These are phyloP conservation scores for Ladona fulva DNA, from an alignment of 1,140 invertebrate species.

Conservation along the genomic window DNA sequence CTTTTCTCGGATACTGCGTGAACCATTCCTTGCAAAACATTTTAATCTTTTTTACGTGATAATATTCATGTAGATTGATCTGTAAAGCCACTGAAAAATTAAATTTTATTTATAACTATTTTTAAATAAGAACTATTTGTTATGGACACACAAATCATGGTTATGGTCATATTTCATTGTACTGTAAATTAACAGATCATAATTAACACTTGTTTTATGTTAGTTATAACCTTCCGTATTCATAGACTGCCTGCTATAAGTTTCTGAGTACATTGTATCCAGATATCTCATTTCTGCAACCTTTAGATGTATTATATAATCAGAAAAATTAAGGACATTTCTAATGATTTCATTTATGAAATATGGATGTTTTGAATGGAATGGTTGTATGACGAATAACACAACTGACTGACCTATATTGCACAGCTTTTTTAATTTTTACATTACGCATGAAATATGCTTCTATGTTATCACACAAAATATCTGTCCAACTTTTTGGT, in stretches of 20 bases:
- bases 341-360: background rate
- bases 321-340: background rate
- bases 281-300: too few species aligned
- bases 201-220: too few species aligned
- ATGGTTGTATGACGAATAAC: background rate
- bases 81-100: too few species aligned
- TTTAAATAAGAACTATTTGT: too few species aligned
- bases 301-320: background rate
- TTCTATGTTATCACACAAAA: background rate
- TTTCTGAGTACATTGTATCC: too few species aligned
- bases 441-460: conserved; percentile 6
- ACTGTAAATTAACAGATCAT: too few species aligned
- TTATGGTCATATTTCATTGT: too few species aligned
- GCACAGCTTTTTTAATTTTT: conserved; percentile 7
- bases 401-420: background rate
- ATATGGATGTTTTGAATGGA: conserved; percentile 6
- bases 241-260: too few species aligned
- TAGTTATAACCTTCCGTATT: too few species aligned
- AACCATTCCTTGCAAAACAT: conserved; percentile 6
- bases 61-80: too few species aligned
- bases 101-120: too few species aligned
- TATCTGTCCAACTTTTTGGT: background rate
- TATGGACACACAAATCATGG: too few species aligned
- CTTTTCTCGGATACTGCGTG: background rate
- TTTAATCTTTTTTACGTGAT: background rate